phyloP scores from a whole-genome alignment of 2,888 invertebrate species.

The Maniola hyperantus region DNA sequence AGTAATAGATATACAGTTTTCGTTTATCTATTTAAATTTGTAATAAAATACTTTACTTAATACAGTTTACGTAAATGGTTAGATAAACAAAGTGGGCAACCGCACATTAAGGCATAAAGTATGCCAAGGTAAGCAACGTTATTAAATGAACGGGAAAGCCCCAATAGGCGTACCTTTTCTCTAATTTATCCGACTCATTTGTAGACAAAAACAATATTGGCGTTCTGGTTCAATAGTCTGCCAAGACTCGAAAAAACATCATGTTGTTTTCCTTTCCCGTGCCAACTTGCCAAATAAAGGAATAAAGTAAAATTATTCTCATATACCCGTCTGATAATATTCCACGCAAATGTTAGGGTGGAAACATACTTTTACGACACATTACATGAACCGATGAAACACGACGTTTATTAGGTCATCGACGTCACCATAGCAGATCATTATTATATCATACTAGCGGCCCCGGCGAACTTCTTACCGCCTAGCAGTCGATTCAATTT shows the following conservation, averaged over 20 bases:
- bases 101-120: conserved; percentile 7
- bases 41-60: too few relatives aligned
- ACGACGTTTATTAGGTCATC: too few relatives aligned
- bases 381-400: too few relatives aligned
- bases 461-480: too few relatives aligned
- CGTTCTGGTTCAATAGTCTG: conserved; percentile 33
- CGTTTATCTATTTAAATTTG: too few relatives aligned
- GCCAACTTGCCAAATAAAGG: conserved; percentile 27
- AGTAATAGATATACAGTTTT: too few relatives aligned
- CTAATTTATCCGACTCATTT: conserved; percentile 35
- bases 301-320: conserved; percentile 38
- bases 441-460: too few relatives aligned
- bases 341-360: neutral
- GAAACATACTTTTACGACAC: neutral
- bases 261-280: conserved; percentile 34
- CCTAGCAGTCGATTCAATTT: too few relatives aligned
- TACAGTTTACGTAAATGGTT: neutral
- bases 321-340: conserved; percentile 30
- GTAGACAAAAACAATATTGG: conserved; percentile 37
- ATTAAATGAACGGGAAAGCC: conserved; percentile 29
- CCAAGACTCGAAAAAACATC: conserved; percentile 36
- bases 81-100: conserved; percentile 1
- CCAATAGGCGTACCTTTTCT: conserved; percentile 31
- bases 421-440: too few relatives aligned
- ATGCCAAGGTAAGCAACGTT: conserved; percentile 19